Evolutionary conservation across 1,140 invertebrate species (phyloP).

Genomic region (Drosophila lowei): DNA sequence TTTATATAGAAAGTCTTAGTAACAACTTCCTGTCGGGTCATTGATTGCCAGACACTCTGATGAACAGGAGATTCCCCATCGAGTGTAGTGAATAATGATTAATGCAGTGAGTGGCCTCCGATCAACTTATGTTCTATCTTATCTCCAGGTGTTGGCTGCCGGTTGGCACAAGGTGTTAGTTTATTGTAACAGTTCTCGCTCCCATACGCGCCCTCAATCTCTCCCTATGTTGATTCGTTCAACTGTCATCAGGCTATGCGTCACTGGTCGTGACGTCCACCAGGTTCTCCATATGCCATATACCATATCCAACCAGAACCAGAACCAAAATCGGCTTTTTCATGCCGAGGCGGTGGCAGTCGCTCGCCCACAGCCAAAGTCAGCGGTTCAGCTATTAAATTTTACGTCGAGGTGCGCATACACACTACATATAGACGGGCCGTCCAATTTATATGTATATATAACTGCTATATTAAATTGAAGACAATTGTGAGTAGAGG

Average conservation of each 20-base stretch:
- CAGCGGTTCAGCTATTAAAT: slow-evolving; percentile 58
- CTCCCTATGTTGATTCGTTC: slow-evolving; percentile 14
- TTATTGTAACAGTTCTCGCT: slow-evolving; percentile 32
- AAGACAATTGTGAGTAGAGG: slow-evolving; percentile 77
- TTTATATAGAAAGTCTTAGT: background rate
- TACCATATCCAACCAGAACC: slow-evolving; percentile 6
- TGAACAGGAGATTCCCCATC: slow-evolving; percentile 8
- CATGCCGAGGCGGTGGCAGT: slow-evolving; percentile 52
- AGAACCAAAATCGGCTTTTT: slow-evolving; percentile 58
- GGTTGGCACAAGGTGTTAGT: slow-evolving; percentile 47
- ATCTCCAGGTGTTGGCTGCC: slow-evolving; percentile 35
- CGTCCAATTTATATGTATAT: slow-evolving; percentile 35
- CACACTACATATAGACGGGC: slow-evolving; percentile 14
- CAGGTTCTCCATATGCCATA: background rate
- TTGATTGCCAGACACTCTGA: slow-evolving; percentile 12
- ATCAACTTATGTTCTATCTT: slow-evolving; percentile 41
- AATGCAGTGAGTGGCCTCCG: background rate
- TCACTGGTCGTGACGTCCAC: slow-evolving; percentile 38
- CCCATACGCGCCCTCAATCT: slow-evolving; percentile 4
- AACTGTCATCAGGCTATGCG: slow-evolving; percentile 47
- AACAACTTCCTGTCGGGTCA: slow-evolving; percentile 23
- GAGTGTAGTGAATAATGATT: background rate
- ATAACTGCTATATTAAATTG: slow-evolving; percentile 69
- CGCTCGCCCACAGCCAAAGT: slow-evolving; percentile 66
- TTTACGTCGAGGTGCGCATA: slow-evolving; percentile 26